Evolutionary conservation across 2,113 vertebrate species (phyloP).

Genomic region (Sinocyclocheilus rhinocerous): DNA sequence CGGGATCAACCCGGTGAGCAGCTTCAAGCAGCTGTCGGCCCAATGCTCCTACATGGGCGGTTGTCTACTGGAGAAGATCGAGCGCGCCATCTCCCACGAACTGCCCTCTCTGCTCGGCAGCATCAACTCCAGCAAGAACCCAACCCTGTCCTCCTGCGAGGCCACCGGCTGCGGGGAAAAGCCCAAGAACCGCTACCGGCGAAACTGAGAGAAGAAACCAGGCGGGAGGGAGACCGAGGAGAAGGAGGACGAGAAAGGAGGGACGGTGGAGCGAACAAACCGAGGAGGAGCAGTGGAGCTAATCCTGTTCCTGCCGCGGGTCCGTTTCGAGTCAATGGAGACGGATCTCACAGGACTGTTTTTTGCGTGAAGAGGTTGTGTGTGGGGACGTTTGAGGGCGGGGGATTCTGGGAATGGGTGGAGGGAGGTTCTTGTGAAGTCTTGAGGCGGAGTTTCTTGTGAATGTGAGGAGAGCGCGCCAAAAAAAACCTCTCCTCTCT

Average conservation of each 20-base stretch:
- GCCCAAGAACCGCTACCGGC: conserved; percentile 90
- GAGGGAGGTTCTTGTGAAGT: conserved; percentile 66
- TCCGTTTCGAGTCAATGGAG: conserved; percentile 36
- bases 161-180: conserved; percentile 90
- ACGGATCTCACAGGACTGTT: conserved; percentile 56
- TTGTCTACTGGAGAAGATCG: conserved; percentile 95
- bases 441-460: conserved; percentile 66
- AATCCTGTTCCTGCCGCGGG: conserved; percentile 27
- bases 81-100: conserved; percentile 92
- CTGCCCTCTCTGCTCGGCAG: conserved; percentile 90
- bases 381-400: conserved; percentile 56
- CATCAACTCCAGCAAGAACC: conserved; percentile 88
- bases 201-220: conserved; percentile 73
- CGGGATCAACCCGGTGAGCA: conserved; percentile 88
- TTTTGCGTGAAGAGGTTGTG: conserved; percentile 61
- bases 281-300: conserved; percentile 34
- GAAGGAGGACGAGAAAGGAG: conserved; percentile 53
- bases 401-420: conserved; percentile 54
- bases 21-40: conserved; percentile 90
- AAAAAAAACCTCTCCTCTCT: conserved; percentile 58
- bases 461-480: conserved; percentile 58
- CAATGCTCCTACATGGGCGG: conserved; percentile 98
- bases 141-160: conserved; percentile 88
- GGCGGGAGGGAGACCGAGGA: conserved; percentile 44
- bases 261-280: not conserved